phyloP scores from a whole-genome alignment of 2,888 invertebrate species.

The Poecilobothrus nobilitatus region DNA sequence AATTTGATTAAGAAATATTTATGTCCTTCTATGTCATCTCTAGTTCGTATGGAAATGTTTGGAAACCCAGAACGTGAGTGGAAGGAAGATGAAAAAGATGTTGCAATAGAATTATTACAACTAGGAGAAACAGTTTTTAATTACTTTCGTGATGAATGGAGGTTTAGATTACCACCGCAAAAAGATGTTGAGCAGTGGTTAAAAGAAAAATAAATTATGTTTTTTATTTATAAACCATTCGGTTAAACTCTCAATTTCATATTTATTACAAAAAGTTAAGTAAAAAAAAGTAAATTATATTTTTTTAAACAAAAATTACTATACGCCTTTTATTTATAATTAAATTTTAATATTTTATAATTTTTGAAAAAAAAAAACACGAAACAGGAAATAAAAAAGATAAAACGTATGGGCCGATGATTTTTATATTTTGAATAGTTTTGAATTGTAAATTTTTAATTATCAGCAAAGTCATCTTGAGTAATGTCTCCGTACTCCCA shows the following conservation, averaged over 20 bases:
- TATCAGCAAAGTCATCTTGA: slow-evolving; percentile 42
- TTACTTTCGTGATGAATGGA: slow-evolving; percentile 40
- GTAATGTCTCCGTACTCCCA: slow-evolving; percentile 98
- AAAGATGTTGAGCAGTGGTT: slow-evolving; percentile 34
- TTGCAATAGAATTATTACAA: slow-evolving; percentile 33
- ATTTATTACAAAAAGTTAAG: too few relatives aligned
- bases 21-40: slow-evolving; percentile 36
- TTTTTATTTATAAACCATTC: too few relatives aligned
- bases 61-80: slow-evolving; percentile 36
- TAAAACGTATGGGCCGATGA: background rate
- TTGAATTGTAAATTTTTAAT: background rate
- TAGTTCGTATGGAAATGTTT: slow-evolving; percentile 44
- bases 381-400: slow-evolving; percentile 4
- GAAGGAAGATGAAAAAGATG: slow-evolving; percentile 38
- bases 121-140: slow-evolving; percentile 36
- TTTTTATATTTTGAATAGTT: background rate
- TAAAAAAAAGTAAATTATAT: slow-evolving; percentile 12
- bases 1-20: slow-evolving; percentile 40
- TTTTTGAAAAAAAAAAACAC: slow-evolving; percentile 10
- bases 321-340: slow-evolving; percentile 7
- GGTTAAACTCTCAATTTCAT: too few relatives aligned
- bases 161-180: slow-evolving; percentile 37
- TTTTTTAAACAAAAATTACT: slow-evolving; percentile 9
- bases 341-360: slow-evolving; percentile 4
- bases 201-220: slow-evolving; percentile 18